phyloP scores from a whole-genome alignment of 2,888 invertebrate species.

The Gymnoscelis rufifasciata region DNA sequence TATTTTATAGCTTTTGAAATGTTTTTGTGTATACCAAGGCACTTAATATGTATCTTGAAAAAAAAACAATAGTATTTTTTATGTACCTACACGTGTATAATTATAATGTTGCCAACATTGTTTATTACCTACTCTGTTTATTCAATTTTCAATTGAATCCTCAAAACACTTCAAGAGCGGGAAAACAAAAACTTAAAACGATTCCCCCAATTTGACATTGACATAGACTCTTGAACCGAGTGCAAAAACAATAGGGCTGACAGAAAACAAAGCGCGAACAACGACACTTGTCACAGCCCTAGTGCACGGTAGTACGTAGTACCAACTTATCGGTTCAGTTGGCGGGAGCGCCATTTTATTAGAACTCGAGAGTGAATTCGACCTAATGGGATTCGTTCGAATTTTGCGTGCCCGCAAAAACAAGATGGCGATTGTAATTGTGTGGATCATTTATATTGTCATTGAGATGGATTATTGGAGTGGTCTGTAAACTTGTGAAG shows the following conservation, averaged over 20 bases:
- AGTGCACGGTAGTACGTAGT: not conserved
- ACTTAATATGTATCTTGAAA: too few relatives aligned
- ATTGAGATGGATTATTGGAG: slow-evolving; percentile 27
- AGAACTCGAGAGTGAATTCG: not conserved
- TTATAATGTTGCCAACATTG: too few relatives aligned
- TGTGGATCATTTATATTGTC: slow-evolving; percentile 34
- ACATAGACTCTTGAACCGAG: slow-evolving; percentile 41
- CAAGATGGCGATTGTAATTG: not conserved
- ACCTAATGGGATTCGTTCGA: not conserved
- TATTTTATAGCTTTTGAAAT: too few relatives aligned
- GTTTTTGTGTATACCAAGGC: too few relatives aligned
- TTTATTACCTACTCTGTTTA: slow-evolving; percentile 17
- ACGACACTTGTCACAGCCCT: slow-evolving; percentile 41
- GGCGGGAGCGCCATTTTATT: not conserved
- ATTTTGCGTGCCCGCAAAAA: not conserved
- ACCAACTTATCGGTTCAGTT: slow-evolving; percentile 1
- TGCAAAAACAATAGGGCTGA: slow-evolving; percentile 55
- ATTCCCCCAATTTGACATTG: slow-evolving; percentile 49
- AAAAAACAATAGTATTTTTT: too few relatives aligned
- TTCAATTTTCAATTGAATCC: slow-evolving; percentile 21
- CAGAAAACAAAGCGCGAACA: slow-evolving; percentile 52
- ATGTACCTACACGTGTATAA: too few relatives aligned
- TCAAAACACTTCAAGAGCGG: slow-evolving; percentile 33
- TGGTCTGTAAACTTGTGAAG: slow-evolving; percentile 16
- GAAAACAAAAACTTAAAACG: slow-evolving; percentile 35